Percentiles rank a stretch among this genome's conserved stretches.
Evolutionary conservation across 2,888 invertebrate genomes (phyloP).

Genomic region (Latrodectus elegans): DNA sequence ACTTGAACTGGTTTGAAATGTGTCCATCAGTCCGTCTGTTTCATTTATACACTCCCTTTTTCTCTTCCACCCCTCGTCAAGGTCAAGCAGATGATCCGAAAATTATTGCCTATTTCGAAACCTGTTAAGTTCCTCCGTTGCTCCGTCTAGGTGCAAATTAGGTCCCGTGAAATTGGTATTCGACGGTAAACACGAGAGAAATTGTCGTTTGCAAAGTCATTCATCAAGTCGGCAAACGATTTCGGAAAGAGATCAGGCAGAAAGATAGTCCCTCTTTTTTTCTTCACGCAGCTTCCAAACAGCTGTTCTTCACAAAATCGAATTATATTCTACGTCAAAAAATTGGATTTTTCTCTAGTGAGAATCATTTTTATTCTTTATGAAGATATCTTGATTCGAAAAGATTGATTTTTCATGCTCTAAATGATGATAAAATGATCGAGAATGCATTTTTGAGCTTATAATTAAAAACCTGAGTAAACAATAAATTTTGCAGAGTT

Average conservation of each 20-base stretch:
- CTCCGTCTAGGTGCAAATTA: constrained; percentile 5
- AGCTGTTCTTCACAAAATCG: too few species aligned
- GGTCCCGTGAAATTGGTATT: constrained; percentile 2
- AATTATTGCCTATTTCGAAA: constrained; percentile 1
- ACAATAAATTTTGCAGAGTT: too few species aligned
- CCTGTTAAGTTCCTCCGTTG: neutral
- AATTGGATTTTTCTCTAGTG: too few species aligned
- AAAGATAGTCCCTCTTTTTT: too few species aligned
- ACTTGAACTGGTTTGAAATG: constrained; percentile 2
- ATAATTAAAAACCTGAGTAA: too few species aligned
- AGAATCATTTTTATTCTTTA: too few species aligned
- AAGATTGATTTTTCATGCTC: too few species aligned
- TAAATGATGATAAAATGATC: too few species aligned
- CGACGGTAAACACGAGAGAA: neutral
- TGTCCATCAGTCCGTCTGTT: neutral
- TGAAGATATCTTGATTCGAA: too few species aligned
- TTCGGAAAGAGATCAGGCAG: neutral
- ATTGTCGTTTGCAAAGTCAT: neutral
- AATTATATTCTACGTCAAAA: too few species aligned
- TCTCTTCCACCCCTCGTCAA: neutral
- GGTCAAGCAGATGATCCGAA: constrained; percentile 3
- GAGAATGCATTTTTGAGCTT: too few species aligned
- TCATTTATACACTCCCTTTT: neutral
- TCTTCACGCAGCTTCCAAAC: too few species aligned
- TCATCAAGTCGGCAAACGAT: neutral